A percentile compares a stretch with the other conserved stretches of the same genome.
Conservation (phyloP, 2,888 invertebrate species). For the Amiota mariae region DNA sequence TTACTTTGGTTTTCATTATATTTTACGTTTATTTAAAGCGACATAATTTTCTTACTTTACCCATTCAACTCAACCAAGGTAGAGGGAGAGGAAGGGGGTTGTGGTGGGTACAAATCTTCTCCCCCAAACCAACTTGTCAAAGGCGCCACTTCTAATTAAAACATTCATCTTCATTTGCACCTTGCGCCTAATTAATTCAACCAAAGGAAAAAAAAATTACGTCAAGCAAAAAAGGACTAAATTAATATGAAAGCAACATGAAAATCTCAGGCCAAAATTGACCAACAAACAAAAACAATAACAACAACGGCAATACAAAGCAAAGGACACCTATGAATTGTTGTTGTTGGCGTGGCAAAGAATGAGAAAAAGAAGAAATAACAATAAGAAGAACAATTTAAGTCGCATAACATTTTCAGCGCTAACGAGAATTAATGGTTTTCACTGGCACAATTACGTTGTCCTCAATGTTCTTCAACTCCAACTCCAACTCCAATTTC, state of each 20-base stretch:
- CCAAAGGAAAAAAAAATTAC: conserved; percentile 29
- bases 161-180: conserved; percentile 73
- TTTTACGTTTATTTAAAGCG: no score
- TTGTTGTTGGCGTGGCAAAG: no score
- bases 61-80: no score
- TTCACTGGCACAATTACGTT: conserved; percentile 69
- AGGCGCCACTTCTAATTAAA: conserved; percentile 66
- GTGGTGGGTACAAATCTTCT: no score
- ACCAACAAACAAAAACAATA: conserved; percentile 41
- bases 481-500: no score
- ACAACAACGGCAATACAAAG: conserved; percentile 6
- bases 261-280: conserved; percentile 27
- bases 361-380: background rate
- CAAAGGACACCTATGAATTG: background rate
- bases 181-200: conserved; percentile 72
- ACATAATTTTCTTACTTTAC: no score
- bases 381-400: conserved; percentile 17
- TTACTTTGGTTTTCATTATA: background rate
- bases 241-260: conserved; percentile 69
- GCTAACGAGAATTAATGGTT: conserved; percentile 72
- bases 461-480: conserved; percentile 19
- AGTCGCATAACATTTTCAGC: conserved; percentile 40
- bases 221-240: conserved; percentile 58
- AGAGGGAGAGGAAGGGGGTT: no score
- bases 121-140: no score